Conservation (phyloP, 2,113 vertebrate genomes). For the Erythrocercus mccallii region DNA sequence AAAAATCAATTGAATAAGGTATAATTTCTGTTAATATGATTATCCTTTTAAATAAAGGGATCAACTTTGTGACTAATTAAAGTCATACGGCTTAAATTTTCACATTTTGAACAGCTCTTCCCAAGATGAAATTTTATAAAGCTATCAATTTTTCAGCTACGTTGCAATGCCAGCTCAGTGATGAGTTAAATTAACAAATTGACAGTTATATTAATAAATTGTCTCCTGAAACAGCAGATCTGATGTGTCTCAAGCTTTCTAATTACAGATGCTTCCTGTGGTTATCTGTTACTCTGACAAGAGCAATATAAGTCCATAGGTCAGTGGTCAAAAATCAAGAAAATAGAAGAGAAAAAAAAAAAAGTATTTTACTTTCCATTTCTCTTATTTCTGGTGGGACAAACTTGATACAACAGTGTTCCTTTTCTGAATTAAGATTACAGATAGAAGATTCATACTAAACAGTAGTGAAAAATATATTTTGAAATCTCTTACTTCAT, state of each 20-base stretch:
- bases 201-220: constrained; percentile 47
- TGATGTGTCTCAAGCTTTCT: constrained; percentile 3
- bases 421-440: background rate
- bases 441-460: background rate
- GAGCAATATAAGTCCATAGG: background rate
- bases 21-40: background rate
- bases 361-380: background rate
- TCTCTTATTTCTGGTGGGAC: background rate
- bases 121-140: constrained; percentile 13
- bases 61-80: constrained; percentile 8
- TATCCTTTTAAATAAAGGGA: background rate
- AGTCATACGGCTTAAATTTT: constrained; percentile 11
- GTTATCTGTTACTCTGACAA: background rate
- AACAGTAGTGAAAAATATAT: background rate
- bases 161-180: background rate
- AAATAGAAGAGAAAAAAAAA: background rate
- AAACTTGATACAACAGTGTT: background rate
- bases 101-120: background rate
- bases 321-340: background rate
- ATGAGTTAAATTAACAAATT: constrained; percentile 57
- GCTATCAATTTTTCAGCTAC: constrained; percentile 23
- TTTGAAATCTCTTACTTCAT: background rate
- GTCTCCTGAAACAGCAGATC: background rate
- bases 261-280: constrained; percentile 38
- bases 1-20: background rate